A percentile compares a stretch with the other conserved stretches of the same genome.
Evolutionary conservation across 2,113 vertebrate genomes (phyloP).

Genomic region (Triplophysa dalaica): DNA sequence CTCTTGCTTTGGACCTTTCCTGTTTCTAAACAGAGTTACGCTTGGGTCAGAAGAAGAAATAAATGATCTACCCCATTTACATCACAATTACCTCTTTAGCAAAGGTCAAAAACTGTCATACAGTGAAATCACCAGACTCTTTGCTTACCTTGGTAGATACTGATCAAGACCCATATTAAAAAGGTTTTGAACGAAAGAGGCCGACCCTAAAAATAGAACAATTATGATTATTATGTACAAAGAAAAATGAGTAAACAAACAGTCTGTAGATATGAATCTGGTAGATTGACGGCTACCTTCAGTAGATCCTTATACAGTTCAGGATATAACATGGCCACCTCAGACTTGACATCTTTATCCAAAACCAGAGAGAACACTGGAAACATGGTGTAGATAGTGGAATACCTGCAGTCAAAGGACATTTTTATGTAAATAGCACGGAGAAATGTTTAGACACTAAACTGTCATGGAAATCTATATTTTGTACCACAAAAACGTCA

Average conservation of each 20-base stretch:
- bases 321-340: constrained; percentile 97
- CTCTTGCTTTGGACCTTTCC: constrained; percentile 17
- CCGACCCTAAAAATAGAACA: constrained; percentile 77
- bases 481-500: too few relatives aligned
- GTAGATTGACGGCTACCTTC: constrained; percentile 76
- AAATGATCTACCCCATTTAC: constrained; percentile 29
- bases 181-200: constrained; percentile 95
- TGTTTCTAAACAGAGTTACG: constrained; percentile 33
- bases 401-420: constrained; percentile 77
- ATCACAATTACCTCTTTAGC: constrained; percentile 10
- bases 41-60: constrained; percentile 23
- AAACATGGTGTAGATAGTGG: constrained; percentile 98
- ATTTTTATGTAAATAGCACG: background rate
- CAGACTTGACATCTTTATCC: constrained; percentile 97
- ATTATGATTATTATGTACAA: background rate
- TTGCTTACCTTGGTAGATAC: constrained; percentile 95
- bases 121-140: background rate
- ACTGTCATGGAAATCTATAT: too few relatives aligned
- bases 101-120: background rate
- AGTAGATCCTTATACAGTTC: constrained; percentile 97
- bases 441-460: background rate
- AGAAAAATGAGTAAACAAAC: background rate
- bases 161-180: constrained; percentile 96
- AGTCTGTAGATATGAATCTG: background rate
- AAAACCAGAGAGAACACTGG: constrained; percentile 95